These are phyloP conservation scores for Matsumurasca onukii DNA, from an alignment of 1,140 invertebrate genomes.

Conservation along the genomic window DNA sequence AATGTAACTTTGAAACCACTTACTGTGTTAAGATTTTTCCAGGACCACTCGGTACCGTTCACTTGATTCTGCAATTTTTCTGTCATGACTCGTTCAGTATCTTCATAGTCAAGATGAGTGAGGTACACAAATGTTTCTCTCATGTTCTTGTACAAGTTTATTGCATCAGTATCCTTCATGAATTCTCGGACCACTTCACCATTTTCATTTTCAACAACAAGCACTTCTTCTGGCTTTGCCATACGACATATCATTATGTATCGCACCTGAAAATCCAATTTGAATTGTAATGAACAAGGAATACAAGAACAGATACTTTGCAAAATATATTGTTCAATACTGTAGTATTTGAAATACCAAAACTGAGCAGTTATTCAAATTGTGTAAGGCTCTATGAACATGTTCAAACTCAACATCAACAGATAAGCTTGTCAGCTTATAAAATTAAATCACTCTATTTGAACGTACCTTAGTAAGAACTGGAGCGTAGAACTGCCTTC, in stretches of 20 bases:
- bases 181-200: constrained; percentile 99
- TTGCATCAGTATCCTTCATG: constrained; percentile 99
- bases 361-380: too few species aligned
- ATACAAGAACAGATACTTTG: neutral
- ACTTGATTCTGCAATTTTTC: constrained; percentile 99
- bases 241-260: constrained; percentile 99
- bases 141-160: constrained; percentile 99
- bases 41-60: constrained; percentile 98
- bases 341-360: neutral
- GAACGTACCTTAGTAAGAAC: constrained; percentile 72
- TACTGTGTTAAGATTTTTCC: constrained; percentile 98
- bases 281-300: constrained; percentile 1
- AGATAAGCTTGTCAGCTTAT: too few species aligned
- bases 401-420: too few species aligned
- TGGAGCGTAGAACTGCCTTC: constrained; percentile 70
- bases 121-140: constrained; percentile 97
- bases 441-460: too few species aligned
- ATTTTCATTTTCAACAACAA: constrained; percentile 99
- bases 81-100: constrained; percentile 99
- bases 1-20: too few species aligned
- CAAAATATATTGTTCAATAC: neutral
- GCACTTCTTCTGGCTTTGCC: constrained; percentile 99
- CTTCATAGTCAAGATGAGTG: constrained; percentile 96
- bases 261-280: constrained; percentile 70
- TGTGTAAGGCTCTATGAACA: too few species aligned